Evolutionary conservation across 2,113 vertebrate genomes (phyloP).

Genomic region (Balaenoptera acutorostrata): DNA sequence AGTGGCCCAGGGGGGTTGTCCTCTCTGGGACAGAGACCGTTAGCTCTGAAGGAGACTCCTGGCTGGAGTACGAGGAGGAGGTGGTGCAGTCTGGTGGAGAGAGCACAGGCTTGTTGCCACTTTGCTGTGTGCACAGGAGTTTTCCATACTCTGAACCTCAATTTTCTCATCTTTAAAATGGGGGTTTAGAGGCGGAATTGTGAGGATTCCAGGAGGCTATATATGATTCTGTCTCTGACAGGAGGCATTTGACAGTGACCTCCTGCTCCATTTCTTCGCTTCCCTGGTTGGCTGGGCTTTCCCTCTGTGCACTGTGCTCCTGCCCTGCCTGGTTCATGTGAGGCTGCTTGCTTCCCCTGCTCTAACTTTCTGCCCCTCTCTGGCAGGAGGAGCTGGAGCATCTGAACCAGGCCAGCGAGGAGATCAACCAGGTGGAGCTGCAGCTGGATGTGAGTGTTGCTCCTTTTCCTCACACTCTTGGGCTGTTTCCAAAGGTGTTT

Average conservation of each 20-base stretch:
- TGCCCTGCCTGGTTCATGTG: neutral
- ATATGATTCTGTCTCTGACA: neutral
- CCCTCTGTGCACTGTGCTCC: neutral
- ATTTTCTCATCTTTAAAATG: neutral
- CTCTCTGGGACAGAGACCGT: neutral
- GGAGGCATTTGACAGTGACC: neutral
- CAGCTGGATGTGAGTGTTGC: conserved; percentile 88
- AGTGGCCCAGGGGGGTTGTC: neutral
- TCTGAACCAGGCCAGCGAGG: conserved; percentile 92
- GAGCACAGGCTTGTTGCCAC: neutral
- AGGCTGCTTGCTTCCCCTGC: neutral
- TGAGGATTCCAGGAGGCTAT: neutral
- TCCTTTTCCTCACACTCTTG: neutral
- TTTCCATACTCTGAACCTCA: neutral
- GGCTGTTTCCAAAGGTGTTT: neutral
- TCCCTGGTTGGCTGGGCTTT: neutral
- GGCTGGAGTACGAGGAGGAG: neutral
- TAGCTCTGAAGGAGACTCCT: neutral
- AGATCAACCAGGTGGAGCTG: conserved; percentile 93
- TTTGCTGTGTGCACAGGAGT: rapidly evolving
- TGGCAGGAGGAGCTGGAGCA: conserved; percentile 91
- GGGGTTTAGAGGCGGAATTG: neutral
- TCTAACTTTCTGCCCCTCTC: neutral
- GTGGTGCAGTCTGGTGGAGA: neutral
- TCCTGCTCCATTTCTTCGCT: neutral